These are phyloP conservation scores for Butorides virescens DNA, from an alignment of 2,113 vertebrate genomes.

Conservation along the genomic window DNA sequence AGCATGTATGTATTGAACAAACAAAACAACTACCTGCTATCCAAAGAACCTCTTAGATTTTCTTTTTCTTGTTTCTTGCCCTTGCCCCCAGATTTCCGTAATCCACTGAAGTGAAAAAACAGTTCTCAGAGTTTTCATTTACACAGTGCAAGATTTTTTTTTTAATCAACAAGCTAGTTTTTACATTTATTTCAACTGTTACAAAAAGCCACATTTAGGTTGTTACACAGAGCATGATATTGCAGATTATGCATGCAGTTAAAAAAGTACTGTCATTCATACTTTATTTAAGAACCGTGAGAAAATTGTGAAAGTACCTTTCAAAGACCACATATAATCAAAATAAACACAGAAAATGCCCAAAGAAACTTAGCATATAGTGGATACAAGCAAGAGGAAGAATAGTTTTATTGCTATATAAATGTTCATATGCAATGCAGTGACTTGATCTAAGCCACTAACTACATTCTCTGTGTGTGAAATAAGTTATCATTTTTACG, in stretches of 20 bases:
- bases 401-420: background rate
- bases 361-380: background rate
- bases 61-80: slow-evolving; percentile 91
- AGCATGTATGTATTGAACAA: background rate
- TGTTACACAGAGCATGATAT: background rate
- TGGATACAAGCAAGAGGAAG: background rate
- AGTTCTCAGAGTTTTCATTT: background rate
- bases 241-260: background rate
- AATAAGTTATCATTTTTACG: background rate
- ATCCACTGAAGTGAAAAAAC: slow-evolving; percentile 74
- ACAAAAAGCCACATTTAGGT: background rate
- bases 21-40: slow-evolving; percentile 81
- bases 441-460: background rate
- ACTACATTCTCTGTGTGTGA: background rate
- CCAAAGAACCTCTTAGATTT: slow-evolving; percentile 81
- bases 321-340: background rate
- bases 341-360: background rate
- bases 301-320: background rate
- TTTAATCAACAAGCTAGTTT: background rate
- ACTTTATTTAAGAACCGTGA: background rate
- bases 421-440: background rate
- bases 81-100: slow-evolving; percentile 90
- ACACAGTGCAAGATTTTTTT: background rate
- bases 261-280: background rate
- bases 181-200: background rate